Base-by-base conservation (phyloP, 92 coral and sea anemone genomes). In the Zoanthus solanderi region DNA sequence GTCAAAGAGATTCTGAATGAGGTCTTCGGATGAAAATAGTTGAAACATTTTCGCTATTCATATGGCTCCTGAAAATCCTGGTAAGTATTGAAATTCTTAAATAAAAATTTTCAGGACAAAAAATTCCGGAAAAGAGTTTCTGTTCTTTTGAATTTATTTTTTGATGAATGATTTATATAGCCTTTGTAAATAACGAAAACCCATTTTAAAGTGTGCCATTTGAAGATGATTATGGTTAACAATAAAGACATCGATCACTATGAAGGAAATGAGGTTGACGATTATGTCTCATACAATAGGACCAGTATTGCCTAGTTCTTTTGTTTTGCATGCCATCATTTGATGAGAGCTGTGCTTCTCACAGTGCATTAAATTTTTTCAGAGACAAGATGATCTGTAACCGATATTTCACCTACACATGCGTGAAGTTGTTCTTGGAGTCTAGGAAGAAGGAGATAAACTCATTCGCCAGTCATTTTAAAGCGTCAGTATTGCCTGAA, bases 341-440 rank as follows among this genome's bases (percentile, higher is more conserved):
- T n/a, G 7, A 4, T 17, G 28, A 3, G 9, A 17, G 30, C 81
- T 74, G 5, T 34, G 30, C 23, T 58, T 71, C 71, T 60, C 67
- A 44, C 61, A 46, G 17, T 31, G 66, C 17, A 1, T 53, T 53
- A n/a, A 13, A 46, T 30, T 66, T 32, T 71, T 46, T 18, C 90
- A 97, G 99, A 87, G 98, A 97, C 72, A 92, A 94, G 75, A 72
- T 92, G 84, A 94, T 97, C 8, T 97, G 99, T 84, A 92, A 93
- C 44, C 90, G 88, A 34, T 97, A 85, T 89, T 95, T 97, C 63
- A 92, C 89, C 83, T 87, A 89, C 50, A 92, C 92, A 63, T 97
- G 99, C 56, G 98, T 97, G 44, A 92, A 93, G 45, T 85, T 97
- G 91, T 95, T 95, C 72, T 82, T 97, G 86, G 98, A 90, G 78